A percentile compares a stretch with the other conserved stretches of the same genome.
Conservation (phyloP, 2,797 vertebrate genomes). For the Anas georgica region DNA sequence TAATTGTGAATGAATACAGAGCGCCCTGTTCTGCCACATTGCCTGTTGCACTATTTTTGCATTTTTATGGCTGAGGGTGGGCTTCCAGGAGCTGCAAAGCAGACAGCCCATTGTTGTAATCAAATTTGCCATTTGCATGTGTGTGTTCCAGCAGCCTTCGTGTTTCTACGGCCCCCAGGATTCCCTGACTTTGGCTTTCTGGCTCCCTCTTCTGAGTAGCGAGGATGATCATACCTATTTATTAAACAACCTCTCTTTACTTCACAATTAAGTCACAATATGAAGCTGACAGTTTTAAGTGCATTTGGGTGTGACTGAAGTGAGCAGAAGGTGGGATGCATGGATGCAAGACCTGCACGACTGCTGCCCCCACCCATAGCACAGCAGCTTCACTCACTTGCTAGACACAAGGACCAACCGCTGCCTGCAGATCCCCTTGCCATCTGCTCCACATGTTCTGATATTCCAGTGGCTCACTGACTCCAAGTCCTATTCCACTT, state of each 20-base stretch:
- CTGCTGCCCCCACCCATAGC: background rate
- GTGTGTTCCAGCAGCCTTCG: constrained; percentile 49
- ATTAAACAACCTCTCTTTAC: background rate
- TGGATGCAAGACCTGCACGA: background rate
- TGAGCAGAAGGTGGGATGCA: background rate
- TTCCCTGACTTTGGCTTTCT: background rate
- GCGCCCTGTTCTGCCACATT: constrained; percentile 64
- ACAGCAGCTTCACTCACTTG: background rate
- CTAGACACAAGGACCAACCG: background rate
- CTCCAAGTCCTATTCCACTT: background rate
- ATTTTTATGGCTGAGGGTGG: constrained; percentile 71
- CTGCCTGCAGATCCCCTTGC: background rate
- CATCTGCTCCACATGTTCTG: background rate
- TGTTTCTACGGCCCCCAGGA: background rate
- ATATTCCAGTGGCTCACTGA: background rate
- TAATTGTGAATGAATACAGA: constrained; percentile 74
- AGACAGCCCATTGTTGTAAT: constrained; percentile 68
- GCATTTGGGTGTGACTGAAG: background rate
- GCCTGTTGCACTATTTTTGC: constrained; percentile 70
- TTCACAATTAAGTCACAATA: background rate
- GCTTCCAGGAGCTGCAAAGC: constrained; percentile 61
- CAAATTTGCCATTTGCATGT: constrained; percentile 72
- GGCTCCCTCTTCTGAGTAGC: constrained; percentile 42
- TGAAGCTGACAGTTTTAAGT: background rate
- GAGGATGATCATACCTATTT: background rate